These are phyloP conservation scores for Istiophorus platypterus DNA, from an alignment of 2,113 vertebrate species.

Conservation along the genomic window DNA sequence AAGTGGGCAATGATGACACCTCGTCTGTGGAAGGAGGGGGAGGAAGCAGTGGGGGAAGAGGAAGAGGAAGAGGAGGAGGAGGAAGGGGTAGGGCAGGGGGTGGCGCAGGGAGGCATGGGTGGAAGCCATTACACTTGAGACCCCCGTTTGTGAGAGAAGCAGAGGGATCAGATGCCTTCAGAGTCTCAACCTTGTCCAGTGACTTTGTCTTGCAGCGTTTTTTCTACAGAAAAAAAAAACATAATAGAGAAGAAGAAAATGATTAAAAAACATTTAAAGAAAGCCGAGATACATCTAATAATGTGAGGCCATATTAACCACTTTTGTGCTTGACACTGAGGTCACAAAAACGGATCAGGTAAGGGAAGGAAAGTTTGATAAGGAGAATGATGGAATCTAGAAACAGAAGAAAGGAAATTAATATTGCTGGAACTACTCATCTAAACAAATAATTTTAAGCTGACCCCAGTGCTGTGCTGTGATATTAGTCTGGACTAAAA, in stretches of 20 bases:
- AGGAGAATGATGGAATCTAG: background rate
- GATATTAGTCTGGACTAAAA: background rate
- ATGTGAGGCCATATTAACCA: slow-evolving; percentile 44
- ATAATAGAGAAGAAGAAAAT: background rate
- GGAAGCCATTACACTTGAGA: slow-evolving; percentile 87
- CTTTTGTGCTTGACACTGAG: slow-evolving; percentile 45
- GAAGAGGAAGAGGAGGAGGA: slow-evolving; percentile 81
- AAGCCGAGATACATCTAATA: slow-evolving; percentile 2
- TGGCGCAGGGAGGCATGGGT: slow-evolving; percentile 87
- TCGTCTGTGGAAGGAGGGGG: slow-evolving; percentile 81
- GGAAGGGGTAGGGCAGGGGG: slow-evolving; percentile 72
- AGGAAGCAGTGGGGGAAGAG: slow-evolving; percentile 84
- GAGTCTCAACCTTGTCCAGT: slow-evolving; percentile 90
- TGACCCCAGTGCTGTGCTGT: background rate
- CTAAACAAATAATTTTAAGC: background rate
- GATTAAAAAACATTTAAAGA: background rate
- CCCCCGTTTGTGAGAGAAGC: slow-evolving; percentile 85
- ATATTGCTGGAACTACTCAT: background rate
- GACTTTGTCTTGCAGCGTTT: slow-evolving; percentile 94
- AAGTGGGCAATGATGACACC: slow-evolving; percentile 81
- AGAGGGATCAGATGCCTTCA: slow-evolving; percentile 83
- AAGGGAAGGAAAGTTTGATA: slow-evolving; percentile 7
- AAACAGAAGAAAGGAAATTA: background rate
- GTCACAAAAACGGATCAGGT: slow-evolving; percentile 41
- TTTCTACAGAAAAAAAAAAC: slow-evolving; percentile 84